Evolutionary conservation across 2,113 vertebrate species (phyloP), one percentile per base, ranked within the genome.

Genomic region (Cairina moschata): DNA sequence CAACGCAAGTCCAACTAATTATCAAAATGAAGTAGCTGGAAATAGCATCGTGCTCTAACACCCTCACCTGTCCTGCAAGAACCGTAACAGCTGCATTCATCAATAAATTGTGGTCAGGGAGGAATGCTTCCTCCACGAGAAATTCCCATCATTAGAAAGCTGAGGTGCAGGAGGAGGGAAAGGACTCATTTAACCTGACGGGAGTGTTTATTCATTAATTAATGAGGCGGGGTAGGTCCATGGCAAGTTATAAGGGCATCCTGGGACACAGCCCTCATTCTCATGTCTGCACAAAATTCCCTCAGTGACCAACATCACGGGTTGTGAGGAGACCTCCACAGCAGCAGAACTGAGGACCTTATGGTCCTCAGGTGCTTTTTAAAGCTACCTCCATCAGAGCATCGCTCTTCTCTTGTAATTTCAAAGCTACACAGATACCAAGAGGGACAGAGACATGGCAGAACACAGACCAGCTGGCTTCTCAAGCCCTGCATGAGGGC

Each of bases 41-140:
- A 84, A 60, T 71, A 72, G 62, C 1, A 0, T 0, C 1, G 25
- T 8, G 69, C 82, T 46, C 21, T 7, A 65, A 31, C 72, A 34
- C 3, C 50, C 76, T 52, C 46, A 6, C 0, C 13, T 7, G 26
- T 14, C 38, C 75, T 20, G 54, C 59, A 36, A 48, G 3, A 18
- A 73, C 59, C 56, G 18, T 1, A 2, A 4, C 1, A 23, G 40
- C 28, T 32, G 22, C 6, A 0, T 66, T 5, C 42, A 71, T 67
- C 90, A 87, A 3, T 3, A 4, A 23, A 7, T 10, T 0, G 1
- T 4, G 31, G 66, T 14, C 69, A 25, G 10, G 6, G 16, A 3
- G 8, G 44, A 83, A 48, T 0, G 16, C 20, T 62, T 59, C 25
- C 86, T 74, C 68, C 77, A 22, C 4, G 4, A 63, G n/a, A 67